Evolutionary conservation across 2,797 vertebrate species (phyloP).

Genomic region (Periparus ater): DNA sequence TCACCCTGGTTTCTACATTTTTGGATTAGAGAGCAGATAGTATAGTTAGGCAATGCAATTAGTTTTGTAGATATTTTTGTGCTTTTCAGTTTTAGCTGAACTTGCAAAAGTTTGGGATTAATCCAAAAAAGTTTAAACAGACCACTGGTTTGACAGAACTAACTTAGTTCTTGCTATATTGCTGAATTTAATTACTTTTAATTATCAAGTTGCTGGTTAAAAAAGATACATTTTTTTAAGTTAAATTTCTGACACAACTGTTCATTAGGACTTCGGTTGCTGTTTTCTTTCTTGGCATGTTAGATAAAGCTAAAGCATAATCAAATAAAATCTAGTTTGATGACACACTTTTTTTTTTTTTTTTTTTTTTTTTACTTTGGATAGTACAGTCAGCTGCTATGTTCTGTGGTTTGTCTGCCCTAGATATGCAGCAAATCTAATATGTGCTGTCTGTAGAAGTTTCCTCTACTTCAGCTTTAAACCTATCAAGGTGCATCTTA

Average conservation of each 20-base stretch:
- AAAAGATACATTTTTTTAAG: not conserved
- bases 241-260: not conserved
- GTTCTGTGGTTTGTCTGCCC: not conserved
- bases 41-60: not conserved
- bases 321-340: not conserved
- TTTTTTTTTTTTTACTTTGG: not conserved
- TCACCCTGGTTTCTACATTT: not conserved
- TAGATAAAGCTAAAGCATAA: not conserved
- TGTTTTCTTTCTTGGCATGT: not conserved
- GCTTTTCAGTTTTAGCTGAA: not conserved
- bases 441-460: not conserved
- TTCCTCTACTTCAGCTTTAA: not conserved
- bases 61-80: not conserved
- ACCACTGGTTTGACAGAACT: not conserved
- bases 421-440: not conserved
- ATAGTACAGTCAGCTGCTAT: not conserved
- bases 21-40: not conserved
- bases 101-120: not conserved
- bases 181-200: not conserved
- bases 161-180: not conserved
- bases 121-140: not conserved
- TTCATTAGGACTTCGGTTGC: not conserved
- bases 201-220: not conserved
- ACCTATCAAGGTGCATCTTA: not conserved
- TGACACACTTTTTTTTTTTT: not conserved